These are phyloP conservation scores for Danaus plexippus DNA, from an alignment of 1,140 invertebrate genomes.

Conservation along the genomic window DNA sequence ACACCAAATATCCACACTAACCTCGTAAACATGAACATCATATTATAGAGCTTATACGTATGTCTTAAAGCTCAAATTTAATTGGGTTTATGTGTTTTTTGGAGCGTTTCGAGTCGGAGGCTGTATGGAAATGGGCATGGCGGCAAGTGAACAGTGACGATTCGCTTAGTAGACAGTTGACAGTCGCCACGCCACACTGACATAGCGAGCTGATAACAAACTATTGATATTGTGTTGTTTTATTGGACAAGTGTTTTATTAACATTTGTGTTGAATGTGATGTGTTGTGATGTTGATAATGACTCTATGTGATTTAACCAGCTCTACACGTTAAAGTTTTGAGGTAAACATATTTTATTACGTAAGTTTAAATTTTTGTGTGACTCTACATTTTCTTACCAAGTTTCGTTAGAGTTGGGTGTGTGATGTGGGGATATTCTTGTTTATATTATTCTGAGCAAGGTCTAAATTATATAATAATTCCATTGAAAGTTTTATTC, in stretches of 20 bases:
- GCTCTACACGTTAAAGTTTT: no score
- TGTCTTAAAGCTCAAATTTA: conserved; percentile 19
- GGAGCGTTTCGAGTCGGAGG: conserved; percentile 12
- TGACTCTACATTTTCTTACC: no score
- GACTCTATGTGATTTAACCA: conserved; percentile 1
- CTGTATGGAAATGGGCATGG: conserved; percentile 65
- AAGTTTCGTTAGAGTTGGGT: no score
- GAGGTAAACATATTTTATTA: no score
- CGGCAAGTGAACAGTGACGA: conserved; percentile 65
- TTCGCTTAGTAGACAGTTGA: conserved; percentile 71
- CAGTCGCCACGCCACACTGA: conserved; percentile 69
- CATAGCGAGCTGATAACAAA: conserved; percentile 69
- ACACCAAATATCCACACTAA: conserved; percentile 7
- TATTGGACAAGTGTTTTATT: not conserved
- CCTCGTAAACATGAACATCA: not conserved
- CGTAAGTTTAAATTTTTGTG: no score
- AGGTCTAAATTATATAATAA: no score
- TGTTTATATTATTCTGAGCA: no score
- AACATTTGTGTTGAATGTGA: conserved; percentile 44
- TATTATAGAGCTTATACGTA: conserved; percentile 12
- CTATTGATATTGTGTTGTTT: conserved; percentile 41
- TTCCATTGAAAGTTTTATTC: no score
- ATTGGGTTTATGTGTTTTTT: conserved; percentile 8
- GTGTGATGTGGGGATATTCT: no score
- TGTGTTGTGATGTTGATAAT: conserved; percentile 25